Base-by-base conservation (phyloP, 2,797 vertebrate genomes). In the Leuciscus waleckii region DNA sequence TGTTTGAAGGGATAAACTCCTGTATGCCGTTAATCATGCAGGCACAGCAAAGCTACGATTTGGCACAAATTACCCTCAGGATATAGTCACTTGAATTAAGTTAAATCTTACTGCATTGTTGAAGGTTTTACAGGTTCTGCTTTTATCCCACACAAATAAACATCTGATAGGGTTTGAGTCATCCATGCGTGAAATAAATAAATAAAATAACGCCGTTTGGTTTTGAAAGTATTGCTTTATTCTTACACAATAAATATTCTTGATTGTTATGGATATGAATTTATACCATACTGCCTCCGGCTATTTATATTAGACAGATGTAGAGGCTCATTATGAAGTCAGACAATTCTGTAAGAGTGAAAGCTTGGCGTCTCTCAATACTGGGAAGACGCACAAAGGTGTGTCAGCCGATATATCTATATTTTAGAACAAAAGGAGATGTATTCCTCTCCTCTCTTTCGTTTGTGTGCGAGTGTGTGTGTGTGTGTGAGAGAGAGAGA, bases 351-450 rank as follows among this genome's bases (percentile, higher is more conserved):
- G 41, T 71, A 35, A 46, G 67, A 46, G 17, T 54, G 69, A 51
- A 65, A 67, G 21, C 61, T 5, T 35, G 46, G 41, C 71, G 35
- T 81, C 67, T 81, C 67, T 70, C 49, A 70, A 71, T 29, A 26
- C 49, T 29, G 32, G 14, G 29, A 70, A 56, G 41, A 54, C 21
- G 71, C 68, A 51, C 71, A 51, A 70, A 54, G 68, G 83, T 79
- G 68, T 86, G 77, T 85, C 65, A 73, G 79, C 14, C 37, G 26
- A 69, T 65, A 67, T 84, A 86, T 88, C 78, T 81, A 67, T 81
- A 85, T 89, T 82, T 86, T 49, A 49, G 81, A 86, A 88, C 69
- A 90, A 84, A 87, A 87, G 70, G 41, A 87, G 68, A 87, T 35
- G 56, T 86, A 87, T 87, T 86, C 79, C 74, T 85, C 79, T 88